These are phyloP conservation scores for Sebastes hopkinsi DNA, from an alignment of 2,797 vertebrate genomes.

Conservation along the genomic window DNA sequence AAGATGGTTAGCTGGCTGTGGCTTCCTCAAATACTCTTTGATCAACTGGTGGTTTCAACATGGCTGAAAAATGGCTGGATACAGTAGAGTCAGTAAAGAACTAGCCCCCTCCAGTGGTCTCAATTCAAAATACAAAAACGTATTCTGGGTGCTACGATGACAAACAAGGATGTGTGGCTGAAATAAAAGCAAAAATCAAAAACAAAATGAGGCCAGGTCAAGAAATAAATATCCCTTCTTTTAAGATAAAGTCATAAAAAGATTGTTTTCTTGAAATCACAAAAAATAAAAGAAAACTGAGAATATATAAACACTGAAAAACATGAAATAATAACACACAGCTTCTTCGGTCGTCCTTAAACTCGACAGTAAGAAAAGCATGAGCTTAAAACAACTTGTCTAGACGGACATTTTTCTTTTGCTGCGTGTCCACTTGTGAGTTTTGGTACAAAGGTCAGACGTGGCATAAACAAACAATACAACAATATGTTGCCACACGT, in stretches of 20 bases:
- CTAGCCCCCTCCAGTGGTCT: slow-evolving; percentile 63
- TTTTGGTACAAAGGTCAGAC: slow-evolving; percentile 49
- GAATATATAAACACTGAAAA: neutral
- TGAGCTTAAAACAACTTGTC: neutral
- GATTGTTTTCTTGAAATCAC: neutral
- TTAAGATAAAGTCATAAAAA: neutral
- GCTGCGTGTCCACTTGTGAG: neutral
- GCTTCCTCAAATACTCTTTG: neutral
- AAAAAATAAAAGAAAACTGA: neutral
- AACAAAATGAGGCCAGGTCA: no score
- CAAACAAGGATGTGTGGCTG: neutral
- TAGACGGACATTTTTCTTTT: neutral
- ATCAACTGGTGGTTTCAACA: slow-evolving; percentile 20
- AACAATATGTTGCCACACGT: neutral
- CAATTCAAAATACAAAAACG: neutral
- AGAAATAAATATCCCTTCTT: neutral
- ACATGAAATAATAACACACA: neutral
- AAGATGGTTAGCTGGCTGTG: neutral
- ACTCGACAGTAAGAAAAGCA: neutral
- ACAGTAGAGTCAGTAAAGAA: neutral
- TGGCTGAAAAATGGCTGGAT: neutral
- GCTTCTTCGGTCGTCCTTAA: neutral
- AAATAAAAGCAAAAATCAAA: neutral
- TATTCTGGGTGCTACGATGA: neutral
- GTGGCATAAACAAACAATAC: slow-evolving; percentile 25